Conservation (phyloP, 2,888 invertebrate genomes). For the Neelides folsomi region DNA sequence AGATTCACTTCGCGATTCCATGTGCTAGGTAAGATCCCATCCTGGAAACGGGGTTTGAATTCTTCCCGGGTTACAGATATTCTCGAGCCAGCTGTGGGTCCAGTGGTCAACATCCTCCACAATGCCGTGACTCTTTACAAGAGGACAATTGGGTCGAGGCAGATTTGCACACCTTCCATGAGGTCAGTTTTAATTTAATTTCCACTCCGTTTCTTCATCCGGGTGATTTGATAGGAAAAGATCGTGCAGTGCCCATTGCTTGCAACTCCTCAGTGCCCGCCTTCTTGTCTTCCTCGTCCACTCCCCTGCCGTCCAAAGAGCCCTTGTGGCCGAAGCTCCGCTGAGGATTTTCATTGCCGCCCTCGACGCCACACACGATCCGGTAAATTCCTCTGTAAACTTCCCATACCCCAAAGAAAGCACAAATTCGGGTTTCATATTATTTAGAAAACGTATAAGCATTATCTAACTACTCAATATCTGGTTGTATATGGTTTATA, state of each 20-base stretch:
- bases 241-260: constrained; percentile 48
- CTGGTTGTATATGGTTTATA: too few relatives aligned
- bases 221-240: constrained; percentile 40
- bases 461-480: too few relatives aligned
- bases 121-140: constrained; percentile 44
- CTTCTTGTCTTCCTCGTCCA: constrained; percentile 48
- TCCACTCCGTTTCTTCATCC: background rate
- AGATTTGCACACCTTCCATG: constrained; percentile 48
- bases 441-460: too few relatives aligned
- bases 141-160: constrained; percentile 46
- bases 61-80: constrained; percentile 18
- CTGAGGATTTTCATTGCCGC: constrained; percentile 47
- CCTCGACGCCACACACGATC: constrained; percentile 50
- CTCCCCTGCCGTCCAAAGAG: constrained; percentile 43
- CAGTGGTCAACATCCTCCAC: constrained; percentile 33
- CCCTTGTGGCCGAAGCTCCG: constrained; percentile 45
- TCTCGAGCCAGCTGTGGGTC: constrained; percentile 32
- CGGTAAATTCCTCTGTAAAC: too few relatives aligned
- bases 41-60: background rate
- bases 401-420: too few relatives aligned
- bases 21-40: background rate
- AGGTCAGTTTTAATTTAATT: constrained; percentile 37
- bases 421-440: too few relatives aligned
- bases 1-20: background rate
- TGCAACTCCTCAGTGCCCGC: constrained; percentile 47